Conservation (phyloP, 2,888 invertebrate genomes). For the Scrobipalpa costella region DNA sequence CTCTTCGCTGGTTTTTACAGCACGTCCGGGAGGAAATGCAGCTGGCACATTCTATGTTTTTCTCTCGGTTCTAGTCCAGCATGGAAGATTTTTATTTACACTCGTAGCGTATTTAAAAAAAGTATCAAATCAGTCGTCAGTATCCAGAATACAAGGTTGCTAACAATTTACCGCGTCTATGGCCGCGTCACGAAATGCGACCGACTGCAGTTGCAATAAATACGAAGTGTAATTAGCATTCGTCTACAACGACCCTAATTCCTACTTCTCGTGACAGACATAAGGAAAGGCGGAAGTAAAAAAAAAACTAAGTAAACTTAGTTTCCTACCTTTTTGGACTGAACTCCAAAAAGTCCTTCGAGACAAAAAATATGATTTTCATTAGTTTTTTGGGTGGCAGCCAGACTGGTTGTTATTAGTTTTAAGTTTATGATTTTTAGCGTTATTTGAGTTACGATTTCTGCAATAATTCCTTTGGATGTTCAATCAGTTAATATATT, state of each 20-base stretch:
- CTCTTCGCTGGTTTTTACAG: too few relatives aligned
- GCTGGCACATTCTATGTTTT: too few relatives aligned
- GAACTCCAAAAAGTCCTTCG: slow-evolving; percentile 11
- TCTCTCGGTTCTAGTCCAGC: too few relatives aligned
- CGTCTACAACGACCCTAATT: slow-evolving; percentile 54
- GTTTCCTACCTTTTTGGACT: slow-evolving; percentile 3
- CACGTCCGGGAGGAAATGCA: too few relatives aligned
- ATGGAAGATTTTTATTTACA: too few relatives aligned
- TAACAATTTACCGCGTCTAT: slow-evolving; percentile 57
- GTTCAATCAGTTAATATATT: too few relatives aligned
- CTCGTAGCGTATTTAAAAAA: too few relatives aligned
- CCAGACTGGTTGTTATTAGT: slow-evolving; percentile 18
- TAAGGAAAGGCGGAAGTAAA: slow-evolving; percentile 6
- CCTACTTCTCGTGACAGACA: slow-evolving; percentile 57
- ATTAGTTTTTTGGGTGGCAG: slow-evolving; percentile 11
- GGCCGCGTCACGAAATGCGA: slow-evolving; percentile 60
- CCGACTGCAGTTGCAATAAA: slow-evolving; percentile 67
- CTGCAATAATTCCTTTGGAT: neutral
- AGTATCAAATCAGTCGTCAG: slow-evolving; percentile 38
- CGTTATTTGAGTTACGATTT: neutral
- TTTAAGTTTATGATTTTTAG: slow-evolving; percentile 5
- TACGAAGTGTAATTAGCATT: slow-evolving; percentile 71
- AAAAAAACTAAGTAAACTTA: neutral
- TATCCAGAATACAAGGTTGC: slow-evolving; percentile 42
- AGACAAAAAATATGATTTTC: slow-evolving; percentile 16